Percentiles rank a stretch among this genome's conserved stretches.
Evolutionary conservation across 2,888 invertebrate species (phyloP).

Genomic region (Hoplodrina blanda): DNA sequence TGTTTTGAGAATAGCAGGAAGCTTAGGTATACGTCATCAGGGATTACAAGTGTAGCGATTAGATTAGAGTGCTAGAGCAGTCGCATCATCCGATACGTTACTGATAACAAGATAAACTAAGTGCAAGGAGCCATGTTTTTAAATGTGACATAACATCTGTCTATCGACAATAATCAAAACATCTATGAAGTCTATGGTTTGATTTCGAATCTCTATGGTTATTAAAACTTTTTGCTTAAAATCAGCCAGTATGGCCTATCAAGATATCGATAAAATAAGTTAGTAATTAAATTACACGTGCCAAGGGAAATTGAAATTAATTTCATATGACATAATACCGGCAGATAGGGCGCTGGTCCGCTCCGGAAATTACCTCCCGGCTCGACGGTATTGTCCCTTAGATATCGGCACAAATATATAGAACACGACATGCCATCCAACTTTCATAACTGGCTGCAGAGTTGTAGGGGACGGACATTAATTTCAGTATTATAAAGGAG

Average conservation of each 20-base stretch:
- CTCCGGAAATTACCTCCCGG: conserved; percentile 56
- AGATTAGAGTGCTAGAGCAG: conserved; percentile 39
- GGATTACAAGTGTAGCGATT: conserved; percentile 54
- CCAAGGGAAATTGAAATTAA: conserved; percentile 46
- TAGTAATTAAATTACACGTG: conserved; percentile 37
- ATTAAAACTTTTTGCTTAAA: background rate
- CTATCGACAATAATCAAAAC: background rate
- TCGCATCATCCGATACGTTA: conserved; percentile 37
- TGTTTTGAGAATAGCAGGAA: conserved; percentile 28
- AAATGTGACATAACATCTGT: background rate
- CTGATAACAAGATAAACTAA: conserved; percentile 37
- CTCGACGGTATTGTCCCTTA: conserved; percentile 38
- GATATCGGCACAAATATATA: conserved; percentile 29
- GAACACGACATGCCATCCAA: conserved; percentile 17
- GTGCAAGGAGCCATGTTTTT: conserved; percentile 22
- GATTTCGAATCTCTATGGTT: background rate
- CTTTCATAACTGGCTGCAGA: conserved; percentile 10
- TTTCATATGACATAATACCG: conserved; percentile 44
- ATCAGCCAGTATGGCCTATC: background rate
- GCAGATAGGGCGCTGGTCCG: conserved; percentile 36
- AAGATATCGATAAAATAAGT: conserved; percentile 23
- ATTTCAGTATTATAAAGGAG: conserved; percentile 1
- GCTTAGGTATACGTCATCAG: conserved; percentile 37
- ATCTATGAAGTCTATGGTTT: background rate
- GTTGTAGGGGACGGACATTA: background rate